These are phyloP conservation scores for Lates calcarifer DNA, from an alignment of 2,113 vertebrate species.

Conservation along the genomic window DNA sequence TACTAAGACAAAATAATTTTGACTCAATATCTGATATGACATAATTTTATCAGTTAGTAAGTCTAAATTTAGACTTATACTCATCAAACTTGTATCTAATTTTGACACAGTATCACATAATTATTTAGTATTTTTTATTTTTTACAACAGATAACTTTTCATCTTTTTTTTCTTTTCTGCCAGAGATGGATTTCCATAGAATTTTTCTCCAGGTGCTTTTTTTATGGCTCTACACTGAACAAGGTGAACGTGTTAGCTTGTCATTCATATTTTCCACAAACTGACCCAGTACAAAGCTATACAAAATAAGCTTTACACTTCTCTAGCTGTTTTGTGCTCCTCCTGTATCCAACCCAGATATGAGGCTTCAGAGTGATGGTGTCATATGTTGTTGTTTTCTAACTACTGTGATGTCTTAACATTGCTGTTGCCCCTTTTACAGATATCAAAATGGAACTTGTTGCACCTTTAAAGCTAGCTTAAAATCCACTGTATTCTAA, in stretches of 20 bases:
- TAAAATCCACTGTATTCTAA: not conserved
- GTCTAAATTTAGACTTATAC: no score
- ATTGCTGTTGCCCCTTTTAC: conserved; percentile 7
- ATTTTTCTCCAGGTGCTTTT: not conserved
- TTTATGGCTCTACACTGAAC: no score
- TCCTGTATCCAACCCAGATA: not conserved
- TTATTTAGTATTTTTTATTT: no score
- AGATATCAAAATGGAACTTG: conserved; percentile 7
- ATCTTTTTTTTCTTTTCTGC: no score
- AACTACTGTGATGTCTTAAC: not conserved
- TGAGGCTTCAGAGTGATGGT: not conserved
- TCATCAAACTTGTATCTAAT: no score
- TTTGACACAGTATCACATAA: no score
- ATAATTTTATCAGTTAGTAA: no score
- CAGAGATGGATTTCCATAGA: not conserved
- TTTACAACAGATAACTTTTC: no score
- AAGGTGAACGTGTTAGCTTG: no score
- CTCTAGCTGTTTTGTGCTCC: not conserved
- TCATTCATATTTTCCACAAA: no score
- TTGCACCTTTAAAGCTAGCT: conserved; percentile 18
- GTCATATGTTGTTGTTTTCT: not conserved
- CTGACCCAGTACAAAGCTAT: not conserved
- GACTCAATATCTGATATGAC: no score
- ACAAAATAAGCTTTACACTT: not conserved
- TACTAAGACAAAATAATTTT: no score